phyloP scores from a whole-genome alignment of 2,888 invertebrate species.

The Cataglyphis livida region DNA sequence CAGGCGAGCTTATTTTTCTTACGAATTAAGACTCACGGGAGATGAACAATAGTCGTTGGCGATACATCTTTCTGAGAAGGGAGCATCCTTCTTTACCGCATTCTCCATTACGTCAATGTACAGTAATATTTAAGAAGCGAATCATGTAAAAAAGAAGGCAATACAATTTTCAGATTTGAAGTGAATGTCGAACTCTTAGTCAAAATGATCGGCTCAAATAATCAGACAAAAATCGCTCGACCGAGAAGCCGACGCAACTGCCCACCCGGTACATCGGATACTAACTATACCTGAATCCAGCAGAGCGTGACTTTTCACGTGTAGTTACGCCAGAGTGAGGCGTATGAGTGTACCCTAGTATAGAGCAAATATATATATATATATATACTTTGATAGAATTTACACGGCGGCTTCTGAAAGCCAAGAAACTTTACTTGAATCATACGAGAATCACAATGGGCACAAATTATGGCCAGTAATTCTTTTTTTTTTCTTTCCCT shows the following conservation, averaged over 20 bases:
- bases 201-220: conserved; percentile 18
- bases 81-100: background rate
- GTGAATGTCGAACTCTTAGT: conserved; percentile 17
- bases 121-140: conserved; percentile 1
- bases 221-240: conserved; percentile 18
- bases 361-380: conserved; percentile 61
- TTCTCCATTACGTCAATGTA: background rate
- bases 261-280: conserved; percentile 78
- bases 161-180: background rate
- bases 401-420: conserved; percentile 73
- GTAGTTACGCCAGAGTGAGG: conserved; percentile 75
- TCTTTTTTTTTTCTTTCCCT: conserved; percentile 58
- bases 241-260: conserved; percentile 31
- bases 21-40: conserved; percentile 16
- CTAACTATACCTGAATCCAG: conserved; percentile 77
- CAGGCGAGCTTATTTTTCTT: conserved; percentile 24
- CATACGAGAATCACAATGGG: conserved; percentile 60
- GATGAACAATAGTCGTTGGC: conserved; percentile 30
- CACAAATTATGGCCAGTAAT: conserved; percentile 70
- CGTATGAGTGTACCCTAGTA: conserved; percentile 68
- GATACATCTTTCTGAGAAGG: conserved; percentile 17
- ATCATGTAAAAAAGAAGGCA: background rate
- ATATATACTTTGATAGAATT: conserved; percentile 77
- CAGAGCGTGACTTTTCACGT: conserved; percentile 83
- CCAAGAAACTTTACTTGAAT: conserved; percentile 66